These are phyloP conservation scores for Microcebus griseorufus DNA, from an alignment of 2,113 vertebrate genomes.

Conservation along the genomic window DNA sequence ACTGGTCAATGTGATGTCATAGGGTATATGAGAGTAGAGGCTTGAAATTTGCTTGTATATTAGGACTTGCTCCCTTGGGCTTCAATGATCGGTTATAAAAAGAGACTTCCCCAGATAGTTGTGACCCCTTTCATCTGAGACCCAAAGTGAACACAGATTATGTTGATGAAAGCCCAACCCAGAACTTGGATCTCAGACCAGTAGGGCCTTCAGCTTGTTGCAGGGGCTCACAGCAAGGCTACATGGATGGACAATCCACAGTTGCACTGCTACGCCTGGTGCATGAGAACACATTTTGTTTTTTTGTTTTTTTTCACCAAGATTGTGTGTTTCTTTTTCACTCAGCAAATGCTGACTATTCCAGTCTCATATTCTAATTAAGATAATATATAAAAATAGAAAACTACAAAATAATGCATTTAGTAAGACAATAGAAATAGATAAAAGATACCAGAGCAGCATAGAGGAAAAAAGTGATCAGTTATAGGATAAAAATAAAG, in stretches of 20 bases:
- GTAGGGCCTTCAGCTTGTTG: neutral
- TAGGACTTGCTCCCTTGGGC: neutral
- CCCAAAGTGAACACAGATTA: neutral
- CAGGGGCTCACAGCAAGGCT: neutral
- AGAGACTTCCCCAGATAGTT: neutral
- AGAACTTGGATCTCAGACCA: neutral
- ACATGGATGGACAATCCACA: fast-evolving
- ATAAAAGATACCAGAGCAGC: neutral
- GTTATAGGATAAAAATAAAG: neutral
- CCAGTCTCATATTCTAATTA: neutral
- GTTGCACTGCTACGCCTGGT: neutral
- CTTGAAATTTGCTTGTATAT: neutral
- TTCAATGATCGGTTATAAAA: neutral
- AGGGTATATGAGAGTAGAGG: neutral
- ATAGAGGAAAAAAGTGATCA: neutral
- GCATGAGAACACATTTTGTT: neutral
- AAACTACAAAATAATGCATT: neutral
- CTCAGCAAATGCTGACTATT: neutral
- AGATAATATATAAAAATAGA: neutral
- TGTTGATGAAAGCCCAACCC: neutral
- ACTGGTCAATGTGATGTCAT: neutral
- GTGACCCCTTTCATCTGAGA: neutral
- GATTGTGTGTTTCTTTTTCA: neutral
- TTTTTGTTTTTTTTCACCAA: neutral
- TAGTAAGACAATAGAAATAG: neutral